Evolutionary conservation across 2,888 invertebrate species (phyloP).

Genomic region (Norana najaformis): DNA sequence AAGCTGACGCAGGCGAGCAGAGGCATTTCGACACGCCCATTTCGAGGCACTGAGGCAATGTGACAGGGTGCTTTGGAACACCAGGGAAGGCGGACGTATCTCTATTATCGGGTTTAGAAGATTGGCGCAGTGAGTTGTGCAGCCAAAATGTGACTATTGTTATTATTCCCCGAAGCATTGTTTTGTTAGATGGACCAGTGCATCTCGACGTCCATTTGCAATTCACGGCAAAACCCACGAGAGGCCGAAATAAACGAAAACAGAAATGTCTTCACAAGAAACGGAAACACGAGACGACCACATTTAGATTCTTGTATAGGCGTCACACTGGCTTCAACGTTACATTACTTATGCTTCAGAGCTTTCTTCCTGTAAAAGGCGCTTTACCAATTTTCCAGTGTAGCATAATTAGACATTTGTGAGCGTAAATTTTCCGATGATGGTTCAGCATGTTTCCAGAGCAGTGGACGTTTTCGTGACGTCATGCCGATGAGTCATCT

Average conservation of each 20-base stretch:
- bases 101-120: neutral
- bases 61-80: neutral
- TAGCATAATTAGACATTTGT: no score
- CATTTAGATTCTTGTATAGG: neutral
- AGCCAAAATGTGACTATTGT: neutral
- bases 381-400: neutral
- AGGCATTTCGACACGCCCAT: neutral
- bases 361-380: neutral
- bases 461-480: no score
- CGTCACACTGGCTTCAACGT: neutral
- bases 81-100: neutral
- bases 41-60: neutral
- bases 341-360: neutral
- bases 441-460: no score
- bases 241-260: neutral
- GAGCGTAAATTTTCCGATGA: no score
- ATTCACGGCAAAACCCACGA: neutral
- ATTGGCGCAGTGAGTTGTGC: neutral
- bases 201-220: neutral
- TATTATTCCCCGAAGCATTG: constrained; percentile 5
- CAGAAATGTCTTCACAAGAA: neutral
- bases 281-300: neutral
- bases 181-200: neutral
- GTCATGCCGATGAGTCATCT: no score
- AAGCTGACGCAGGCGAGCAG: neutral